Evolutionary conservation across 2,888 invertebrate species (phyloP).

Genomic region (Hydroisotoma schaefferi): DNA sequence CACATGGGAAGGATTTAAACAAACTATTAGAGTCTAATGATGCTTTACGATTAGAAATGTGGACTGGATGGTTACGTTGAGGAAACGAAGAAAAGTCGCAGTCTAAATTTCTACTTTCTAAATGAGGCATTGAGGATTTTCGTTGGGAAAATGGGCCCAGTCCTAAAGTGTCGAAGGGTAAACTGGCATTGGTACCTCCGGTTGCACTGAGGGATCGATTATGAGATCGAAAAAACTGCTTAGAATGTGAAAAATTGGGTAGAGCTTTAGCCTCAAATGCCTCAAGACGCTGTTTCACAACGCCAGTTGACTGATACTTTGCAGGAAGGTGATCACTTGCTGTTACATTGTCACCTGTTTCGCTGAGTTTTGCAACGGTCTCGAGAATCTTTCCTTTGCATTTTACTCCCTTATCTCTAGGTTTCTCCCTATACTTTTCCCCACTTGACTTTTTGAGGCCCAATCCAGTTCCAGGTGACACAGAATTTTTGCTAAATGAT

Average conservation of each 20-base stretch:
- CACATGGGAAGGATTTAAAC: constrained; percentile 43
- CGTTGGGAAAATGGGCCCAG: constrained; percentile 38
- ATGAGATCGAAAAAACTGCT: constrained; percentile 42
- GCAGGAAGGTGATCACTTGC: constrained; percentile 11
- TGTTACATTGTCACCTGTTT: constrained; percentile 1
- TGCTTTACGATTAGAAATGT: constrained; percentile 42
- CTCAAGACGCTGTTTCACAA: constrained; percentile 79
- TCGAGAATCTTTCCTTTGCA: constrained; percentile 32
- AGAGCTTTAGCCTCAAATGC: constrained; percentile 78
- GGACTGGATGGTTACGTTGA: constrained; percentile 32
- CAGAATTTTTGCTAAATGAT: constrained; percentile 1
- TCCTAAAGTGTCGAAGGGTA: constrained; percentile 30
- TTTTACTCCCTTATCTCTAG: constrained; percentile 35
- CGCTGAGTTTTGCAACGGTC: constrained; percentile 14
- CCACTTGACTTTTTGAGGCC: constrained; percentile 27
- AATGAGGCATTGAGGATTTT: constrained; percentile 47
- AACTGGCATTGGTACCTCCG: constrained; percentile 32
- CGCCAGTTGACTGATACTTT: constrained; percentile 58
- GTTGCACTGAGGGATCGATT: constrained; percentile 47
- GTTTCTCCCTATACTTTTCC: constrained; percentile 34
- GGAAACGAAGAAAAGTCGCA: constrained; percentile 34
- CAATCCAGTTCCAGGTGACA: background rate
- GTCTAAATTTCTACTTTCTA: constrained; percentile 22
- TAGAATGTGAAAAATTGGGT: constrained; percentile 37
- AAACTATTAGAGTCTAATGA: constrained; percentile 45